Conservation (phyloP, 92 coral and sea anemone genomes). For the Pocillopora grandis region DNA sequence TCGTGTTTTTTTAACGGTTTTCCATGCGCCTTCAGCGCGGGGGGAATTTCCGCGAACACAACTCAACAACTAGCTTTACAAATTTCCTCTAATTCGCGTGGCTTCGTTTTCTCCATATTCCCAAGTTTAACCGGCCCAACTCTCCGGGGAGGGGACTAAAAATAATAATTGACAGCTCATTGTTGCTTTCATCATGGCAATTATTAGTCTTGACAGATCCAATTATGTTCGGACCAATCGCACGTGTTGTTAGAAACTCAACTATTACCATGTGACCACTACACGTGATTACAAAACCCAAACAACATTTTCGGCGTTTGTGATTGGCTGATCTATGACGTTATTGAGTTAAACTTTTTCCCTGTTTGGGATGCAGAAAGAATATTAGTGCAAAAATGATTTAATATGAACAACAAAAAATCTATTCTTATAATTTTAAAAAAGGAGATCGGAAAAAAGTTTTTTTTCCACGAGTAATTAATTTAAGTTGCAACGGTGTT, state of each 20-base stretch:
- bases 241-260: neutral
- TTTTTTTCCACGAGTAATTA: neutral
- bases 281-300: conserved; percentile 58
- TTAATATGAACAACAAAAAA: neutral
- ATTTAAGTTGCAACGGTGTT: conserved; percentile 7
- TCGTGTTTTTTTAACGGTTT: conserved; percentile 32
- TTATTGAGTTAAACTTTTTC: conserved; percentile 13
- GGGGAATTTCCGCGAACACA: conserved; percentile 56
- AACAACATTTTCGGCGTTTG: conserved; percentile 37
- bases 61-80: conserved; percentile 50
- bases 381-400: no score
- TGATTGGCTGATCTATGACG: conserved; percentile 38
- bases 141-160: conserved; percentile 89
- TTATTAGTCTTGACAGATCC: conserved; percentile 96
- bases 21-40: conserved; percentile 48
- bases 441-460: neutral
- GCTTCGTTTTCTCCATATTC: conserved; percentile 90
- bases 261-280: conserved; percentile 71
- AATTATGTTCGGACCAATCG: conserved; percentile 76
- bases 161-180: conserved; percentile 83
- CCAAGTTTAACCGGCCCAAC: conserved; percentile 86
- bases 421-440: neutral
- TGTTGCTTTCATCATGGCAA: conserved; percentile 97
- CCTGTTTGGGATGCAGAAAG: conserved; percentile 1
- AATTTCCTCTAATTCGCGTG: conserved; percentile 83